These are phyloP conservation scores for Danionella cerebrum DNA, from an alignment of 2,113 vertebrate genomes.

Conservation along the genomic window DNA sequence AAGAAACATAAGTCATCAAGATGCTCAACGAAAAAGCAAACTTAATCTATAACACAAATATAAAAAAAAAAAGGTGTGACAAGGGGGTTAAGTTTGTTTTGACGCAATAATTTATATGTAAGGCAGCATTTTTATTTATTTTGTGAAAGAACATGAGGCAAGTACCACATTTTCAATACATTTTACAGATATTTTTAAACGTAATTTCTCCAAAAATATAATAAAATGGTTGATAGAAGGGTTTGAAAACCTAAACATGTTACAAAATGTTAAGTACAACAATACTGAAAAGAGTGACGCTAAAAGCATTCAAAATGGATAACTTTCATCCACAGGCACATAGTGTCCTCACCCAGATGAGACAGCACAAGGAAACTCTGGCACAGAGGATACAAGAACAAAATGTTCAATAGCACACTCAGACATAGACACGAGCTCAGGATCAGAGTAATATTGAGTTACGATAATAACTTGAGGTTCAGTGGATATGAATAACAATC, in stretches of 20 bases:
- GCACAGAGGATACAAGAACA: neutral
- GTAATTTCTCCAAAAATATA: neutral
- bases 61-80: conserved; percentile 26
- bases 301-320: neutral
- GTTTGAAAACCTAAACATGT: neutral
- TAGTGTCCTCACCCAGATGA: neutral
- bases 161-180: no score
- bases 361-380: neutral
- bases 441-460: neutral
- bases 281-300: neutral
- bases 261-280: neutral
- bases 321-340: neutral
- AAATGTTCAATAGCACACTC: neutral
- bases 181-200: no score
- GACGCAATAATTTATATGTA: neutral
- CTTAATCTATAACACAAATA: conserved; percentile 17
- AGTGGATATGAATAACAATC: no score
- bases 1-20: neutral
- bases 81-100: neutral
- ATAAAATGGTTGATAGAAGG: neutral
- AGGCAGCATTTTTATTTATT: neutral
- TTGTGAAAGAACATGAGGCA: neutral
- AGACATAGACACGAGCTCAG: neutral
- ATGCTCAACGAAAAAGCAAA: conserved; percentile 8
- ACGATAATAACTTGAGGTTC: neutral